Evolutionary conservation across 1,140 invertebrate genomes (phyloP), one percentile per base, ranked within the genome.

Genomic region (honey bee (Apis mellifera)): DNA sequence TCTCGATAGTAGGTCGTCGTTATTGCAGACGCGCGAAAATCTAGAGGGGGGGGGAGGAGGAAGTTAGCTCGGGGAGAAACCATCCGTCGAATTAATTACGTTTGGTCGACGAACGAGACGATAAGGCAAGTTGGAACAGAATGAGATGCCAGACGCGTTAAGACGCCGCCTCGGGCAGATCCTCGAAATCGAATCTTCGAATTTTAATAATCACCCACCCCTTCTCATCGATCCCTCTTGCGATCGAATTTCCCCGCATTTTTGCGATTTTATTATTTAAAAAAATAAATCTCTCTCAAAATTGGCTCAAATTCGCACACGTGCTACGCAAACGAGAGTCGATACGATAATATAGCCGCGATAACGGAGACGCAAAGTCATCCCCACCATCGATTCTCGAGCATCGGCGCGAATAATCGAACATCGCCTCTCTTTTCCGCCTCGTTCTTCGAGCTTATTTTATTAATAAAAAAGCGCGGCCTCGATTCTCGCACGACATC

Each of bases 71-170:
- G 48, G 26, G 62, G 69, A 42, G 32, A 76, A 78, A 54, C 57
- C 66, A 82, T 65, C 81, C 66, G 71, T 68, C 66, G 81, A 82
- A 82, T 82, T 82, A 82, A 82, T 82, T 78, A 77, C 74, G 66
- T n/a, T 70, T n/a, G 66, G 57, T 50, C 66, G 74, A 48, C 57
- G 81, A 71, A 48, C 80, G 54, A 64, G 73, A 32, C 21, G 80
- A 70, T 70, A 76, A 78, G 80, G 66, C 21, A 64, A 64, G 50
- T 78, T 78, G 11, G 26, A 9, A 1, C 50, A 32, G 57, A 82
- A 78, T n/a, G 55, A 64, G 66, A 62, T 50, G 57, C 50, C 17
- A 60, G 74, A 62, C 66, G 75, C 81, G 59, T 71, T n/a, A 23
- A n/a, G 57, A 78, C 64, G 64, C 11, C 66, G 75, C 74, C 81